Base-by-base conservation (phyloP, 1,140 invertebrate genomes). In the Meloidogyne exigua region DNA sequence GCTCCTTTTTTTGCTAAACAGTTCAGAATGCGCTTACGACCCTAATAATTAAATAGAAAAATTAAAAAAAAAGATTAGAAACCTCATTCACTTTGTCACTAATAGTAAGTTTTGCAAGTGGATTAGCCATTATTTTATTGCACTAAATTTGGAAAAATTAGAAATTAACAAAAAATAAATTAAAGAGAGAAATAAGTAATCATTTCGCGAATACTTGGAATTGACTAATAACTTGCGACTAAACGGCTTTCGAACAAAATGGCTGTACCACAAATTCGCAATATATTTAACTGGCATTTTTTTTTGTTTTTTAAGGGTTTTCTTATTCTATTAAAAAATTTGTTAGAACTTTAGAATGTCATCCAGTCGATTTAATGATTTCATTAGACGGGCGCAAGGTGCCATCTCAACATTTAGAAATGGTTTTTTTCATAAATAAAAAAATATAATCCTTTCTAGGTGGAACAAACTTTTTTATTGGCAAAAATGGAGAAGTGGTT, bases 381-480 rank as follows among this genome's bases (percentile, higher is more conserved):
- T 86, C 23, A 81, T 86, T 39, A 84, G 83, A 67, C 87, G 87
- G 39, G 85, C 85, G 49, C 84, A 85, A 68, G 85, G 86, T 25
- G 85, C 85, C 13, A 49, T 86, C 5, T 79, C 76, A 44, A 82
- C 76, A 26, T 79, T 86, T 18, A 70, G 85, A 73, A 84, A 85
- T 86, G 42, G 57, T 67, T 80, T 75, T 39, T 10, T 32, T 21
- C 25, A 13, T 49, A 2, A 44, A 68, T 39, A 68, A 62, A 76
- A 77, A n/a, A 12, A 80, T 25, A 65, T 32, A 25, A 23, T 21
- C 72, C 79, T 63, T 74, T 78, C 66, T 63, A 86, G 85, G 86
- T 11, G 76, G 65, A 18, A 77, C 78, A 76, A 85, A 80, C 63
- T 81, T 75, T 63, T 86, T 86, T 71, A 63, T 85, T 49, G 85